Conservation (phyloP, 2,888 invertebrate genomes). For the Pilophorus perplexus region DNA sequence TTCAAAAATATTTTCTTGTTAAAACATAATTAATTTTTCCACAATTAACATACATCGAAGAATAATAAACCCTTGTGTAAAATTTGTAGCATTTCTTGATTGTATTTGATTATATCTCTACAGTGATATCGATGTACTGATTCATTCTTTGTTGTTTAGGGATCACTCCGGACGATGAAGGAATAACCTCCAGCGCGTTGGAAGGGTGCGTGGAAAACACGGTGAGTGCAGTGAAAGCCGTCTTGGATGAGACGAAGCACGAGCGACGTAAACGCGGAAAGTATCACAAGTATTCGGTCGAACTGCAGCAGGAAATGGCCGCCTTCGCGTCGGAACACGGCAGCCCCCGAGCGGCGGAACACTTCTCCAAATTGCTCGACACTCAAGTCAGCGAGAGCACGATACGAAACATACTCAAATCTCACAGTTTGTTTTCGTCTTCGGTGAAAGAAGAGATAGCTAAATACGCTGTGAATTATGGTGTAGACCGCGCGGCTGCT, state of each 20-base stretch:
- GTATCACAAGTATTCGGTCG: constrained; percentile 45
- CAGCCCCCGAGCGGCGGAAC: constrained; percentile 40
- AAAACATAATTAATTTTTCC: too few species aligned
- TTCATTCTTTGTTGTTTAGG: too few species aligned
- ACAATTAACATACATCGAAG: too few species aligned
- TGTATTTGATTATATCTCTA: too few species aligned
- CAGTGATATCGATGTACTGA: too few species aligned
- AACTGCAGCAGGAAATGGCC: constrained; percentile 46
- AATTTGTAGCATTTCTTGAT: too few species aligned
- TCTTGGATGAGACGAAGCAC: constrained; percentile 45
- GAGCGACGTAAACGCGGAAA: constrained; percentile 44
- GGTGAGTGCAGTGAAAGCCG: constrained; percentile 43
- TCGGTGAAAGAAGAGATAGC: constrained; percentile 46
- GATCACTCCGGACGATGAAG: too few species aligned
- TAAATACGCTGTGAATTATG: constrained; percentile 43
- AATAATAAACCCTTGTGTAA: too few species aligned
- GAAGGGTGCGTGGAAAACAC: constrained; percentile 43
- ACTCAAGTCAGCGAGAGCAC: constrained; percentile 46
- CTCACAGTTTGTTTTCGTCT: constrained; percentile 42
- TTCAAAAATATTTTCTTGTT: too few species aligned
- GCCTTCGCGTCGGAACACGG: constrained; percentile 44
- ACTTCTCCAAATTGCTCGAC: constrained; percentile 44
- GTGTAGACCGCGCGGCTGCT: constrained; percentile 43
- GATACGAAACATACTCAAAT: constrained; percentile 45
- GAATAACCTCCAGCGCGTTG: too few species aligned